Percentiles rank a stretch among this genome's conserved stretches.
Conservation (phyloP, 1,140 invertebrate species). For the Druon quercuslanigerum region DNA sequence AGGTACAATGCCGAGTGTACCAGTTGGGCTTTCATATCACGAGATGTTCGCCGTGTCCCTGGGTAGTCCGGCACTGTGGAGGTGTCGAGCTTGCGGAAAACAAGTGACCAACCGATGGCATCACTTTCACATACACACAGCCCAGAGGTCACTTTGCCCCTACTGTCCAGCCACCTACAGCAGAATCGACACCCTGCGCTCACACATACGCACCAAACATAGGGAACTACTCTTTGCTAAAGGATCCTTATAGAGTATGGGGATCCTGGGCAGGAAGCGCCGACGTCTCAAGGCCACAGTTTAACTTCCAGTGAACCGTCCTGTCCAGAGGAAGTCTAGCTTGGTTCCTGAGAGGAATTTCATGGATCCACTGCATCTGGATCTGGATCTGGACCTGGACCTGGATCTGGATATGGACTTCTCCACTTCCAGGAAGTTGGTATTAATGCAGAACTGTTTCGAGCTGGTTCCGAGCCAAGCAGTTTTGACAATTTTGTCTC, state of each 20-base stretch:
- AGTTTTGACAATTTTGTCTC: background rate
- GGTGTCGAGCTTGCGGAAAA: constrained; percentile 88
- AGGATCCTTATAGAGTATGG: constrained; percentile 66
- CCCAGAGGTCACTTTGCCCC: constrained; percentile 86
- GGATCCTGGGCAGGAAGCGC: constrained; percentile 63
- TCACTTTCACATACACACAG: constrained; percentile 89
- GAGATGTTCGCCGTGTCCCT: constrained; percentile 86
- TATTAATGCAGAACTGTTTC: background rate
- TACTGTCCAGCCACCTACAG: constrained; percentile 90
- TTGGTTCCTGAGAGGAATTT: background rate
- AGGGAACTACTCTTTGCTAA: constrained; percentile 76
- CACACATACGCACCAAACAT: constrained; percentile 86
- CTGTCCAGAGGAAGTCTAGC: background rate
- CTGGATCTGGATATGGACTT: background rate
- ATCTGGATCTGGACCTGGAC: background rate
- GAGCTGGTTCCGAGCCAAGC: too few relatives aligned
- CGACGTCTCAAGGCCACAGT: constrained; percentile 51
- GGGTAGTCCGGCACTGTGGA: constrained; percentile 82
- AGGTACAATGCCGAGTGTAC: constrained; percentile 69
- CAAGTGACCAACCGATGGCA: constrained; percentile 91
- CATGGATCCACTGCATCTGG: background rate
- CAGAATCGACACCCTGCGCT: constrained; percentile 87
- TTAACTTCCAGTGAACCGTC: constrained; percentile 35
- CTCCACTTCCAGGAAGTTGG: background rate
- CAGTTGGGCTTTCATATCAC: constrained; percentile 82